Percentiles rank a stretch among this genome's conserved stretches.
Evolutionary conservation across 2,888 invertebrate species (phyloP).

Genomic region (Latrodectus hesperus): DNA sequence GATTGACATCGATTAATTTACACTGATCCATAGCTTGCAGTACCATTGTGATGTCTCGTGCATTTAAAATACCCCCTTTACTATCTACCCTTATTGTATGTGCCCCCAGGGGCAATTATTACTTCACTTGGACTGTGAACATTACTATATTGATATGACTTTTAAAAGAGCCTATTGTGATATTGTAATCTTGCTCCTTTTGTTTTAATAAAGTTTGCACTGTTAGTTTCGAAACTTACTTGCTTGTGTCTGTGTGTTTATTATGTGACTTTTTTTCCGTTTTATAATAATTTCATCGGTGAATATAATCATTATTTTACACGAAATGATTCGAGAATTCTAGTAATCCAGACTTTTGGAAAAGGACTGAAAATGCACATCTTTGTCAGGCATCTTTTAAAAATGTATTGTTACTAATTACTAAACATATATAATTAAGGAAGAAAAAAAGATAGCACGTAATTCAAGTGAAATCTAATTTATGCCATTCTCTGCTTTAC

Average conservation of each 20-base stretch:
- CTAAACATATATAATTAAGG: too few species aligned
- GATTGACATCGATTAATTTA: background rate
- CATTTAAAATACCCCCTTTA: background rate
- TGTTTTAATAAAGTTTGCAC: conserved; percentile 68
- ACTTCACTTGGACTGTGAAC: background rate
- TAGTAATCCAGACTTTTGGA: too few species aligned
- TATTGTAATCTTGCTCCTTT: conserved; percentile 61
- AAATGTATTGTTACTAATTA: too few species aligned
- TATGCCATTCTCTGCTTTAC: too few species aligned
- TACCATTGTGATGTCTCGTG: conserved; percentile 12
- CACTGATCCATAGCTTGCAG: conserved; percentile 15
- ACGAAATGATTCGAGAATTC: too few species aligned
- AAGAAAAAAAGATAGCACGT: too few species aligned
- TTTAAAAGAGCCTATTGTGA: conserved; percentile 59
- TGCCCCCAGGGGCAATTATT: background rate
- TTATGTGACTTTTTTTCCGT: too few species aligned
- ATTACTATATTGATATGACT: conserved; percentile 34
- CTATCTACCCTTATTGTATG: background rate
- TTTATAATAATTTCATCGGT: too few species aligned
- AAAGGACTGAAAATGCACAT: too few species aligned
- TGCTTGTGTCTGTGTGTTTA: background rate
- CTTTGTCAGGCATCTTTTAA: too few species aligned
- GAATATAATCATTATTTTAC: too few species aligned
- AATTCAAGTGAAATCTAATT: too few species aligned
- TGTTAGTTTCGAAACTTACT: conserved; percentile 39